These are phyloP conservation scores for Heliconius erato DNA, from an alignment of 2,888 invertebrate species.

Conservation along the genomic window DNA sequence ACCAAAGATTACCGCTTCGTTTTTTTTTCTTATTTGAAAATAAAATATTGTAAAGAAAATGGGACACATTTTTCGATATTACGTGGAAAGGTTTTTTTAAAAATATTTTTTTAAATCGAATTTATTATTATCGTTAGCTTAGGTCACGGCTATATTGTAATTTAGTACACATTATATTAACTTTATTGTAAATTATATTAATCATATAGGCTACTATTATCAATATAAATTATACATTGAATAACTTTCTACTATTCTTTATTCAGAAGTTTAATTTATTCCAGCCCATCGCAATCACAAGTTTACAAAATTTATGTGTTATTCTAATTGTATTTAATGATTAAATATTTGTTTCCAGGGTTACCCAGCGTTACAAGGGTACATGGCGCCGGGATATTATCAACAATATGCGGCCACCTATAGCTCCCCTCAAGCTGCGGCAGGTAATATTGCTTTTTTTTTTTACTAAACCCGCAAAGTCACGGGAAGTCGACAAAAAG, in stretches of 20 bases:
- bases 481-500: no score
- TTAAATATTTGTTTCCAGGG: constrained; percentile 81
- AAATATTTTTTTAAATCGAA: no score
- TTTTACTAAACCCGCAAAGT: background rate
- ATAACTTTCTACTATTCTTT: no score
- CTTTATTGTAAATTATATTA: no score
- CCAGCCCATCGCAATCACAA: background rate
- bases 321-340: constrained; percentile 13
- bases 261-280: background rate
- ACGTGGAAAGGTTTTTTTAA: no score
- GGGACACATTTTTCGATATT: no score
- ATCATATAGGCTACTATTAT: no score
- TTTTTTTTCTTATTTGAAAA: background rate
- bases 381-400: constrained; percentile 92
- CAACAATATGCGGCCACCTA: constrained; percentile 87
- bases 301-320: background rate
- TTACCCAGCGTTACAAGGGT: constrained; percentile 91
- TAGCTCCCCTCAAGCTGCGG: constrained; percentile 89
- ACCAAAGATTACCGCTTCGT: background rate
- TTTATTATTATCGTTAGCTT: no score
- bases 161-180: no score
- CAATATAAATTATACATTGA: no score
- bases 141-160: no score
- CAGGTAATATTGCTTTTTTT: constrained; percentile 72
- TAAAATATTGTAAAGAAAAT: no score